Evolutionary conservation across 2,888 invertebrate genomes (phyloP), one percentile per base, ranked within the genome.

Genomic region (Plagodis dolabraria): DNA sequence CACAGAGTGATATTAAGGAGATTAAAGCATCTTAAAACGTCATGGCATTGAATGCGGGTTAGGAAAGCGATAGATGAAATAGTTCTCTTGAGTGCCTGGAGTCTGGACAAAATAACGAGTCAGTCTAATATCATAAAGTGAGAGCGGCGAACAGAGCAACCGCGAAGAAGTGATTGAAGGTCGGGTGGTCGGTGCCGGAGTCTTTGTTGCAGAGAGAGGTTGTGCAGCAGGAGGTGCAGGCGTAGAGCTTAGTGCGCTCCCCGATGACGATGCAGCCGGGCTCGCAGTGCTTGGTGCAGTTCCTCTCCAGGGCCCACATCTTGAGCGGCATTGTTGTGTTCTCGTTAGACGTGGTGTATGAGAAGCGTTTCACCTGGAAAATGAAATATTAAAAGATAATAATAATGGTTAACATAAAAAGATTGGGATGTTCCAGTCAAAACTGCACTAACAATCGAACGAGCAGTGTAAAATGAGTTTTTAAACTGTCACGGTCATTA

Each of bases 241-340:
- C 96, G 85, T 96, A 96, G 0, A 98, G 88, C 79, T 98, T 98
- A 6, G 97, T 97, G 50, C 98, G 91, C 81, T 98, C 98, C 0
- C 98, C 98, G 68, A 98, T 97, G 51, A 97, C 94, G 75, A 98
- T 97, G 86, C 97, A 98, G 9, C 97, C 97, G 0, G 97, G 95
- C 71, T 97, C 97, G 85, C 98, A 98, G 75, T 95, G 95, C 72
- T 95, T 95, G 0, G 96, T 94, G 80, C 98, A 98, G 80, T 96
- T 96, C 9, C 98, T 93, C 81, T 97, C 96, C 58, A 97, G 79
- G 0, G 97, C 95, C 97, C 97, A 98, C 93, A 97, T 95, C 80
- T 95, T 95, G 42, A 89, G 79, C 51, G 89, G 91, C 0, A 96
- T 95, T 8, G 94, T 95, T 0, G 96, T 96, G 79, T 97, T 97